phyloP scores from a whole-genome alignment of 1,140 invertebrate genomes.

The Euglossa dilemma region DNA sequence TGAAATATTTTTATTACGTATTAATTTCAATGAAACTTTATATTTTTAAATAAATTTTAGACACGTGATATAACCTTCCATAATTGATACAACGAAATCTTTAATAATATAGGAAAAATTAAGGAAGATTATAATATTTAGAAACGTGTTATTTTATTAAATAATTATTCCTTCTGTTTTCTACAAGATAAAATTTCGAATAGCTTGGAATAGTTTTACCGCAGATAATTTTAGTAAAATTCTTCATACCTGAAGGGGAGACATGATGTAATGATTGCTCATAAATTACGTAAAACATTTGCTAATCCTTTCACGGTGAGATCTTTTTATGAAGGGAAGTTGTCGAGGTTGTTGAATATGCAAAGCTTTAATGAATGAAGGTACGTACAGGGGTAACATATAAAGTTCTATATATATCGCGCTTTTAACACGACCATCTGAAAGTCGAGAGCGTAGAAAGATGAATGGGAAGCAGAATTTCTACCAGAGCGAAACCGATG shows the following conservation, averaged over 20 bases:
- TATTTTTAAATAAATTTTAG: no score
- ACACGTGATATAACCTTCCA: no score
- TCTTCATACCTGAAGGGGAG: neutral
- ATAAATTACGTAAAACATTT: neutral
- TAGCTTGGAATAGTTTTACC: no score
- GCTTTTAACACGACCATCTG: neutral
- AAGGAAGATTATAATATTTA: no score
- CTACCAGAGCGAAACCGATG: neutral
- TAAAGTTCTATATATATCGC: neutral
- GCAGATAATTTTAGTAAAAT: neutral
- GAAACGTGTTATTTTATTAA: no score
- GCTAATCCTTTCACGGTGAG: neutral
- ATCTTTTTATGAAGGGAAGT: neutral
- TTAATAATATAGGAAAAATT: no score
- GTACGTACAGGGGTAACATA: neutral
- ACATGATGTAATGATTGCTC: neutral
- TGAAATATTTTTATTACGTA: no score
- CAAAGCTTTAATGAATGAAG: slow-evolving; percentile 21
- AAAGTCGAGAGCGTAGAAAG: neutral
- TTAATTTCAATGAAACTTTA: no score
- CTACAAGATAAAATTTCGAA: no score
- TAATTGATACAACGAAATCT: no score
- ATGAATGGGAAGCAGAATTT: slow-evolving; percentile 18
- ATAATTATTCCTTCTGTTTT: no score
- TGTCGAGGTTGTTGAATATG: slow-evolving; percentile 15